phyloP scores from a whole-genome alignment of 2,113 vertebrate genomes.

The Phoenicopterus ruber region DNA sequence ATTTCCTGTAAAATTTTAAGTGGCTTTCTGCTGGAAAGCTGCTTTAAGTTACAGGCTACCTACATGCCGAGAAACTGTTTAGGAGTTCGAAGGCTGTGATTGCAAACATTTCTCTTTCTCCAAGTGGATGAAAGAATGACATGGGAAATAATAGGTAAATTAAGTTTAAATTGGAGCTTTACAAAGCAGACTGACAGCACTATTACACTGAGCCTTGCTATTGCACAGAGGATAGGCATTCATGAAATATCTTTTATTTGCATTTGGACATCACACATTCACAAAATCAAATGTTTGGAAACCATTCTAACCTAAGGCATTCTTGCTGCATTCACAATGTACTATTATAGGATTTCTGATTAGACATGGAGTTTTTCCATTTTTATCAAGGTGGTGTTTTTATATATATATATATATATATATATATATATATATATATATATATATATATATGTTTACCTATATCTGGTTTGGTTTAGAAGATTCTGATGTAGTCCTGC shows the following conservation, averaged over 20 bases:
- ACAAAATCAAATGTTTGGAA: neutral
- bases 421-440: neutral
- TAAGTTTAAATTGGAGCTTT: neutral
- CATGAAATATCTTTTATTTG: neutral
- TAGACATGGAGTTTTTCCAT: neutral
- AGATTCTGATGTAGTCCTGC: neutral
- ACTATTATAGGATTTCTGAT: neutral
- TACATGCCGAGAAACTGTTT: neutral
- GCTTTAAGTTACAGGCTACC: neutral
- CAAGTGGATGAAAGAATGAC: neutral
- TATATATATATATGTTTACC: neutral
- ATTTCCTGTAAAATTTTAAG: neutral
- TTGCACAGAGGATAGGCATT: neutral
- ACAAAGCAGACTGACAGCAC: neutral
- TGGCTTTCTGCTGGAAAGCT: neutral
- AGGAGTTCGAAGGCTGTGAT: neutral
- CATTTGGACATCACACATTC: neutral
- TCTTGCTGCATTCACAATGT: neutral
- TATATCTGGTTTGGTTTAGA: neutral
- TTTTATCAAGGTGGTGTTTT: neutral
- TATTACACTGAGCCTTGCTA: neutral
- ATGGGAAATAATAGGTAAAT: neutral
- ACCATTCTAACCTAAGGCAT: neutral
- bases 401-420: too few species aligned
- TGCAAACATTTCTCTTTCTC: neutral